A percentile compares a stretch with the other conserved stretches of the same genome.
Evolutionary conservation across 2,888 invertebrate species (phyloP).

Genomic region (Maniola hyperantus): DNA sequence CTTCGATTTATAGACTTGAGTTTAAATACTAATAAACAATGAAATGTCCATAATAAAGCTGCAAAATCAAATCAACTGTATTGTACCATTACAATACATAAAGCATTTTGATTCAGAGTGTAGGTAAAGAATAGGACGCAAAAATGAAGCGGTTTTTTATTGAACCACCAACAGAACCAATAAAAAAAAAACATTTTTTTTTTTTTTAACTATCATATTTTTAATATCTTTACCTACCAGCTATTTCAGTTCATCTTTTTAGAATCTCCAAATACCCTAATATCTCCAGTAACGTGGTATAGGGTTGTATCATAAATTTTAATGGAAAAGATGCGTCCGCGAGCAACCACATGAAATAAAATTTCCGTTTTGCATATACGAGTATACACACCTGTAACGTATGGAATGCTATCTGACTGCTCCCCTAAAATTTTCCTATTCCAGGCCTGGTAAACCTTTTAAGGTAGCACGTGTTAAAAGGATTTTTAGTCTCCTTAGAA

Average conservation of each 20-base stretch:
- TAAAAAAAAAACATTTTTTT: too few relatives aligned
- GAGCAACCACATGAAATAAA: conserved; percentile 26
- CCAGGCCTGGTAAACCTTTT: conserved; percentile 17
- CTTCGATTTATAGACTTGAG: not conserved
- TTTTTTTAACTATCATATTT: too few relatives aligned
- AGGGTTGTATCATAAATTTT: conserved; percentile 25
- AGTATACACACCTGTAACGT: conserved; percentile 5
- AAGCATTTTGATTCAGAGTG: too few relatives aligned
- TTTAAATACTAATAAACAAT: not conserved
- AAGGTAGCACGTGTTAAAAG: not conserved
- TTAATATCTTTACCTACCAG: not conserved
- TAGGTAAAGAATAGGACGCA: too few relatives aligned
- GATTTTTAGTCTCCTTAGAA: not conserved
- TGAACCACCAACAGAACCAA: too few relatives aligned
- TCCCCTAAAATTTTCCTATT: conserved; percentile 41
- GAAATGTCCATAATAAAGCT: too few relatives aligned
- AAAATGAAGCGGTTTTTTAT: too few relatives aligned
- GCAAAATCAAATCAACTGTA: too few relatives aligned
- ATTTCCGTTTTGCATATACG: conserved; percentile 35
- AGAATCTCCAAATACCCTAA: not conserved
- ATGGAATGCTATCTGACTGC: conserved; percentile 39
- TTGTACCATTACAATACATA: too few relatives aligned
- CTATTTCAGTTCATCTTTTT: not conserved
- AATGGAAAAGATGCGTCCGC: conserved; percentile 24
- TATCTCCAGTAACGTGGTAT: conserved; percentile 1